These are phyloP conservation scores for Incurvaria masculella DNA, from an alignment of 2,888 invertebrate genomes.

Conservation along the genomic window DNA sequence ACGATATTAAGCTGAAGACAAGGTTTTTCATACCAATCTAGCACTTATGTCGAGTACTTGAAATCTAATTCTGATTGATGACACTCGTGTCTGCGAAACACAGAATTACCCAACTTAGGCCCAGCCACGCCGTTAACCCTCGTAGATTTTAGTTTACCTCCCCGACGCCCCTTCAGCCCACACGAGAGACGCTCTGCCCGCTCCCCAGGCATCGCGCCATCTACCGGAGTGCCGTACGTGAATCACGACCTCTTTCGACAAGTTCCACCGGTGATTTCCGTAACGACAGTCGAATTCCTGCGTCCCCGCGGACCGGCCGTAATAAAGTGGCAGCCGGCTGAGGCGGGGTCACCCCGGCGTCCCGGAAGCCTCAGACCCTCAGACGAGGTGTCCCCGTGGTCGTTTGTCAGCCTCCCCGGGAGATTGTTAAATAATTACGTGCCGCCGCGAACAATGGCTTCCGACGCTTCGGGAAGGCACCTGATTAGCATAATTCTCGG, in stretches of 20 bases:
- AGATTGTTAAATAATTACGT: not conserved
- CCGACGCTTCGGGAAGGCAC: not conserved
- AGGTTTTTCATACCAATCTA: too few relatives aligned
- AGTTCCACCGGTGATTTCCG: constrained; percentile 52
- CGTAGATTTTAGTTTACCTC: not conserved
- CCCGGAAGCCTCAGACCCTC: not conserved
- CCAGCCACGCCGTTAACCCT: not conserved
- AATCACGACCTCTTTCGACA: constrained; percentile 38
- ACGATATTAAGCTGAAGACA: too few relatives aligned
- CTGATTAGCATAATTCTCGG: not conserved
- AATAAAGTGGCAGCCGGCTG: not conserved
- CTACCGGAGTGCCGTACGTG: not conserved
- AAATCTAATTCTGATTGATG: too few relatives aligned
- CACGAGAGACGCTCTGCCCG: too few relatives aligned
- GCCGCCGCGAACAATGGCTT: not conserved
- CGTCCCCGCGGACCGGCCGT: constrained; percentile 33
- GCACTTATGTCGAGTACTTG: too few relatives aligned
- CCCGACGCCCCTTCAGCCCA: too few relatives aligned
- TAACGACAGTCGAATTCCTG: constrained; percentile 54
- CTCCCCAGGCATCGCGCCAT: not conserved
- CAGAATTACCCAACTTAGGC: too few relatives aligned
- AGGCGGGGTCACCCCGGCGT: not conserved
- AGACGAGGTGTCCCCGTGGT: not conserved
- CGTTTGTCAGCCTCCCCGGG: not conserved
- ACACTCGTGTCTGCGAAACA: too few relatives aligned